Percentiles rank a stretch among this genome's conserved stretches.
phyloP scores from a whole-genome alignment of 1,140 invertebrate species.

The Ceratina japonica region DNA sequence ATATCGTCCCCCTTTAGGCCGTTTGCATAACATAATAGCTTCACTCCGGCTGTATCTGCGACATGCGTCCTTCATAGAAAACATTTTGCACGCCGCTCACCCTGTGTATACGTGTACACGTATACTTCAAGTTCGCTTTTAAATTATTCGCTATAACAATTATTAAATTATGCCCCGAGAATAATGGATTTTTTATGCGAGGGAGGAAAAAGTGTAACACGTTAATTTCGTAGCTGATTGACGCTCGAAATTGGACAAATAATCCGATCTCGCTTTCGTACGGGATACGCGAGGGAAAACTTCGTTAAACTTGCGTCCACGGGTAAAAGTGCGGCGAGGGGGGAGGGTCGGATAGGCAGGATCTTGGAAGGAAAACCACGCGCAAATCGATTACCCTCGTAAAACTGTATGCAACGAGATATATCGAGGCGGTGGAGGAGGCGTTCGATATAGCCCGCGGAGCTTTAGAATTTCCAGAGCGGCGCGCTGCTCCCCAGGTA shows the following conservation, averaged over 20 bases:
- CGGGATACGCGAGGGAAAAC: background rate
- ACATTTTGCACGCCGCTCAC: background rate
- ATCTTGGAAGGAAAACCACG: slow-evolving; percentile 38
- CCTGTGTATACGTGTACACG: background rate
- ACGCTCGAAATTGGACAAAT: background rate
- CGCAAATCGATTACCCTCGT: slow-evolving; percentile 63
- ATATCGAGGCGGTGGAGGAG: slow-evolving; percentile 7
- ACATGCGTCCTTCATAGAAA: too few species aligned
- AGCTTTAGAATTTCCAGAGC: slow-evolving; percentile 28
- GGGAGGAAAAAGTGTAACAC: background rate
- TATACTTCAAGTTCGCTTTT: too few species aligned
- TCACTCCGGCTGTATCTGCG: too few species aligned
- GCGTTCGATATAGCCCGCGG: slow-evolving; percentile 27
- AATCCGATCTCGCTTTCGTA: background rate
- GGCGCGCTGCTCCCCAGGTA: slow-evolving; percentile 27
- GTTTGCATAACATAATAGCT: background rate
- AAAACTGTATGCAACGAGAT: slow-evolving; percentile 57
- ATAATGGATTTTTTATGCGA: too few species aligned
- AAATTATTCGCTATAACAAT: too few species aligned
- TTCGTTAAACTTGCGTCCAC: slow-evolving; percentile 21
- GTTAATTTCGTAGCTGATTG: background rate
- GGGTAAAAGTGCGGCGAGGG: slow-evolving; percentile 36
- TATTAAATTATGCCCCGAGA: too few species aligned
- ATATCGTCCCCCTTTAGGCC: background rate
- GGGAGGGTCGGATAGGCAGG: too few species aligned